Conservation (phyloP, 2,888 invertebrate species). For the Gandaritis pyraliata region DNA sequence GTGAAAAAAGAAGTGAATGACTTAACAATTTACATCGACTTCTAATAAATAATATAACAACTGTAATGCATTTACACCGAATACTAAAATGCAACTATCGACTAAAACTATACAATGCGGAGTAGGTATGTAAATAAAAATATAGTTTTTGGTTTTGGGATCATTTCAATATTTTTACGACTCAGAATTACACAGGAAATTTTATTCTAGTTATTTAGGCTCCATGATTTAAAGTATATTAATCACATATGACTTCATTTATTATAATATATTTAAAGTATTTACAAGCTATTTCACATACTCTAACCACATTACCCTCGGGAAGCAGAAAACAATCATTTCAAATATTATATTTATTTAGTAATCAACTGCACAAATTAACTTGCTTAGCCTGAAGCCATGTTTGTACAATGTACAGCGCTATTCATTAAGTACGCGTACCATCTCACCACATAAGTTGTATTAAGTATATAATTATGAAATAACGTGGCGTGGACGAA, state of each 20-base stretch:
- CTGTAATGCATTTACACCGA: conserved; percentile 5
- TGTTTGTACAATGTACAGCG: conserved; percentile 10
- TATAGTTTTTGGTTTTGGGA: conserved; percentile 15
- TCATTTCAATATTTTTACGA: not conserved
- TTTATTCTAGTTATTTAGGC: not conserved
- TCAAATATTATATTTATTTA: not conserved
- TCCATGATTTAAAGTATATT: not conserved
- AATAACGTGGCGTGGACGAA: conserved; percentile 39
- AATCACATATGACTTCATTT: not conserved
- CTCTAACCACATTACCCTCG: not conserved
- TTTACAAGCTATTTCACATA: not conserved
- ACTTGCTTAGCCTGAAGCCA: conserved; percentile 9
- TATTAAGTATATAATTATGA: not conserved
- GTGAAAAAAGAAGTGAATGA: conserved; percentile 82
- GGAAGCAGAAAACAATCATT: not conserved
- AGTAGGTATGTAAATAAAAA: conserved; percentile 10
- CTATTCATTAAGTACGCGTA: not conserved
- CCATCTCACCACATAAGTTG: not conserved
- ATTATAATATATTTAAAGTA: conserved; percentile 1
- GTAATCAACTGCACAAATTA: conserved; percentile 1
- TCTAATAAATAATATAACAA: conserved; percentile 8
- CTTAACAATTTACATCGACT: conserved; percentile 50
- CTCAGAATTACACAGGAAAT: not conserved
- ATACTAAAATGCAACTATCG: conserved; percentile 2
- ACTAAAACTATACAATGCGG: conserved; percentile 5